Percentiles rank a stretch among this genome's conserved stretches.
phyloP scores from a whole-genome alignment of 2,797 vertebrate species.

The Danio aesculapii region DNA sequence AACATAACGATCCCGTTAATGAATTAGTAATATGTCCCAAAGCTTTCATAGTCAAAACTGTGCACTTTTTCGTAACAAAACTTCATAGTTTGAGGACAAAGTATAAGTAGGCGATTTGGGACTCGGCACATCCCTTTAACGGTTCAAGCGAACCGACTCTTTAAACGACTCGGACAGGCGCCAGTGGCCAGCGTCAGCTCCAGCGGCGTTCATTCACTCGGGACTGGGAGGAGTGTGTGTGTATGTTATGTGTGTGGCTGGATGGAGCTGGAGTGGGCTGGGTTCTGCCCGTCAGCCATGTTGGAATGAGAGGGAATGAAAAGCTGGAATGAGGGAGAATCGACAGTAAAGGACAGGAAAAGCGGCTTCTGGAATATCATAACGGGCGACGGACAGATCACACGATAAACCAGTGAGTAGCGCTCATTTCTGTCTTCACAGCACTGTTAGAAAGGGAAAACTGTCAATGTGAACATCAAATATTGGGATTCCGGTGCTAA shows the following conservation, averaged over 20 bases:
- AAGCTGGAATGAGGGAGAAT: constrained; percentile 45
- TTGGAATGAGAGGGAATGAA: constrained; percentile 63
- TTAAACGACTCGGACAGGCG: not conserved
- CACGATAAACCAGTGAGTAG: constrained; percentile 28
- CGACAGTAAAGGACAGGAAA: constrained; percentile 37
- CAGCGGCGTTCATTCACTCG: constrained; percentile 29
- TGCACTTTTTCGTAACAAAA: too few species aligned
- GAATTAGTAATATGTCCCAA: too few species aligned
- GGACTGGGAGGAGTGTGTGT: constrained; percentile 37
- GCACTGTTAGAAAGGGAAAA: not conserved
- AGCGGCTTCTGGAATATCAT: constrained; percentile 1
- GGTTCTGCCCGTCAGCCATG: constrained; percentile 64
- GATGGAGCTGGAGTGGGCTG: constrained; percentile 43
- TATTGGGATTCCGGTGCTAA: not conserved
- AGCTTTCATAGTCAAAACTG: too few species aligned
- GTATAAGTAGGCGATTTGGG: too few species aligned
- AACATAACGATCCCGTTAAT: too few species aligned
- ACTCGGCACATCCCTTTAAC: not conserved
- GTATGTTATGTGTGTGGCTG: constrained; percentile 9
- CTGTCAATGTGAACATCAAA: not conserved
- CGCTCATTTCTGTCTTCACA: too few species aligned
- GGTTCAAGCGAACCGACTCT: constrained; percentile 10
- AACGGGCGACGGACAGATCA: not conserved
- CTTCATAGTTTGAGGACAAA: too few species aligned
- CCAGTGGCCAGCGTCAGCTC: constrained; percentile 1